Evolutionary conservation across 1,140 invertebrate species (phyloP).

Genomic region (Tetranychus urticae): DNA sequence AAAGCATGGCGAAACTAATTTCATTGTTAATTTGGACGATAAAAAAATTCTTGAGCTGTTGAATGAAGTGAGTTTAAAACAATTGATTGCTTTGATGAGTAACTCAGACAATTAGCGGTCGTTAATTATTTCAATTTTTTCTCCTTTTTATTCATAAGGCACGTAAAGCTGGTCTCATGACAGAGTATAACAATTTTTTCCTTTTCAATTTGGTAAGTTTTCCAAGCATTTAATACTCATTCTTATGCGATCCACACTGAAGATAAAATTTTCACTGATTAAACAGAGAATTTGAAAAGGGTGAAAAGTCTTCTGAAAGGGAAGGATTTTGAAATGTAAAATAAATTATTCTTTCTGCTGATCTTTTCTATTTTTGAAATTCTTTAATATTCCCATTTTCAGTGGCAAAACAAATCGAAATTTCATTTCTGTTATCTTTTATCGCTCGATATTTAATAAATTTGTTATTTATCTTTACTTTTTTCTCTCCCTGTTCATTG

Average conservation of each 20-base stretch:
- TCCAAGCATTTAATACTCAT: background rate
- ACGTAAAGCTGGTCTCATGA: constrained; percentile 60
- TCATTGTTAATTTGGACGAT: background rate
- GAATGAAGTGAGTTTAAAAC: background rate
- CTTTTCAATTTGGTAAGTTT: constrained; percentile 28
- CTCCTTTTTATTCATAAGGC: constrained; percentile 26
- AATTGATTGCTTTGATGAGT: background rate
- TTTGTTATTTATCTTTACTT: no score
- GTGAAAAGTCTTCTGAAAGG: background rate
- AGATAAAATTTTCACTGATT: background rate
- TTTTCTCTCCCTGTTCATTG: no score
- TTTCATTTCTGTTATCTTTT: no score
- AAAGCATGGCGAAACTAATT: background rate
- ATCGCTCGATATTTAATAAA: no score
- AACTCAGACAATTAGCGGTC: background rate
- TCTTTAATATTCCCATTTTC: no score
- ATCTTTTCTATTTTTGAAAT: no score
- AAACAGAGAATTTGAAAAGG: background rate
- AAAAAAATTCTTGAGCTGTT: background rate
- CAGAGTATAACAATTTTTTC: constrained; percentile 43
- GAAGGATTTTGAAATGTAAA: background rate
- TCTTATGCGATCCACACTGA: background rate
- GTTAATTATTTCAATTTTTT: background rate
- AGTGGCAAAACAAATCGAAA: no score
- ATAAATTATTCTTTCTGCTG: background rate